Evolutionary conservation across 2,113 vertebrate species (phyloP).

Genomic region (Pseudorectes ferrugineus): DNA sequence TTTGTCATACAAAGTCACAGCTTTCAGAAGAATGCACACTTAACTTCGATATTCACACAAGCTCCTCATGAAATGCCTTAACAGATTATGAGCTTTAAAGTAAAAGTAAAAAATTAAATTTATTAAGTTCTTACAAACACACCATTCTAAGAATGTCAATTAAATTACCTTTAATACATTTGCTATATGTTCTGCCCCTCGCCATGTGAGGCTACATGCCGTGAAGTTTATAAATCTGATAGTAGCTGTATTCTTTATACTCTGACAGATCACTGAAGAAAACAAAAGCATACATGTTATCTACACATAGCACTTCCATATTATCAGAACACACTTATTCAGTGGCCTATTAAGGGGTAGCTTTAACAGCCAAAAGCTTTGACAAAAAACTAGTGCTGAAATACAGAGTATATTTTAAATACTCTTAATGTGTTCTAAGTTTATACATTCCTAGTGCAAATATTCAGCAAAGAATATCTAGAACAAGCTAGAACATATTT

Average conservation of each 20-base stretch:
- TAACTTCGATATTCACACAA: not conserved
- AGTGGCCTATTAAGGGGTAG: not conserved
- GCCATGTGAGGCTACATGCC: slow-evolving; percentile 91
- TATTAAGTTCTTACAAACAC: not conserved
- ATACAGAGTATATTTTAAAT: not conserved
- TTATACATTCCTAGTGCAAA: not conserved
- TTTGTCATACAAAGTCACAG: not conserved
- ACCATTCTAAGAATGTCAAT: not conserved
- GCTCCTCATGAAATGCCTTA: not conserved
- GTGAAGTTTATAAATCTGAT: slow-evolving; percentile 89
- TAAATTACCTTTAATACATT: slow-evolving; percentile 89
- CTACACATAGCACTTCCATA: not conserved
- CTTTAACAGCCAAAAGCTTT: not conserved
- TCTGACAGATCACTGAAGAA: slow-evolving; percentile 87
- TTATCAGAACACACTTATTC: not conserved
- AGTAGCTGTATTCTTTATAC: slow-evolving; percentile 85
- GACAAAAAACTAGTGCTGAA: not conserved
- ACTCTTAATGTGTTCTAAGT: not conserved
- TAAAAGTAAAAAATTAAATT: not conserved
- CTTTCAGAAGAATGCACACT: not conserved
- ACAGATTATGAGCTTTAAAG: not conserved
- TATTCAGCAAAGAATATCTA: not conserved
- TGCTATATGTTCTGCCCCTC: slow-evolving; percentile 87
- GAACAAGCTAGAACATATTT: not conserved
- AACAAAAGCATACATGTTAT: not conserved